phyloP scores from a whole-genome alignment of 2,888 invertebrate species.

The Alloscopus bannaensis region DNA sequence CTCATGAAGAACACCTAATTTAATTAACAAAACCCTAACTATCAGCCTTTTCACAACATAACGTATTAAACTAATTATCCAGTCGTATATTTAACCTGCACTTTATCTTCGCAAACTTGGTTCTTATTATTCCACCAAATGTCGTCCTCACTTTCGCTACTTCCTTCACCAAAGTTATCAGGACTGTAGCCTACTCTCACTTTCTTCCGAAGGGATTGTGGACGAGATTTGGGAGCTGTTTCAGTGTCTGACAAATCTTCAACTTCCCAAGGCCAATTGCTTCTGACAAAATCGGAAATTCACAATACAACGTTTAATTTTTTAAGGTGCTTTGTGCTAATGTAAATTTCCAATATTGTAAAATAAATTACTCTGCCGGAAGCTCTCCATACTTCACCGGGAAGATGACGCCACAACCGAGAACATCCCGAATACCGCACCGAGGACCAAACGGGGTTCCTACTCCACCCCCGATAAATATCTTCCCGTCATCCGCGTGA shows the following conservation, averaged over 20 bases:
- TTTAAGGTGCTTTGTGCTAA: conserved; percentile 74
- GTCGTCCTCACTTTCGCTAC: conserved; percentile 75
- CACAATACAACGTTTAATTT: neutral
- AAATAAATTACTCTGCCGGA: conserved; percentile 70
- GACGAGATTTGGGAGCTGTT: conserved; percentile 18
- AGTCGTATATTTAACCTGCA: conserved; percentile 73
- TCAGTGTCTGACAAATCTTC: neutral
- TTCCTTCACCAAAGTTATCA: conserved; percentile 68
- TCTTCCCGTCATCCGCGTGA: conserved; percentile 79
- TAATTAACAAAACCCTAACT: neutral
- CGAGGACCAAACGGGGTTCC: conserved; percentile 78
- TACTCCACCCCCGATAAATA: conserved; percentile 75
- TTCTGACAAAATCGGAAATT: conserved; percentile 3
- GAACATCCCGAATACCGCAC: conserved; percentile 78
- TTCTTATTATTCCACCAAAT: conserved; percentile 75
- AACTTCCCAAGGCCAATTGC: conserved; percentile 48
- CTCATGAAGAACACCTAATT: conserved; percentile 79
- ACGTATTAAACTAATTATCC: conserved; percentile 17
- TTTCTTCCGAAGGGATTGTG: conserved; percentile 24
- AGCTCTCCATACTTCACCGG: conserved; percentile 75
- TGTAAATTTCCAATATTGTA: no score
- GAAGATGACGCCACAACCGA: conserved; percentile 79
- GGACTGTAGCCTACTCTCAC: conserved; percentile 60
- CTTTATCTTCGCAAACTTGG: conserved; percentile 74
- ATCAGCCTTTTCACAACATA: neutral